Conservation (phyloP, 64 coral and sea anemone species). For the Astreopora myriophthalma region DNA sequence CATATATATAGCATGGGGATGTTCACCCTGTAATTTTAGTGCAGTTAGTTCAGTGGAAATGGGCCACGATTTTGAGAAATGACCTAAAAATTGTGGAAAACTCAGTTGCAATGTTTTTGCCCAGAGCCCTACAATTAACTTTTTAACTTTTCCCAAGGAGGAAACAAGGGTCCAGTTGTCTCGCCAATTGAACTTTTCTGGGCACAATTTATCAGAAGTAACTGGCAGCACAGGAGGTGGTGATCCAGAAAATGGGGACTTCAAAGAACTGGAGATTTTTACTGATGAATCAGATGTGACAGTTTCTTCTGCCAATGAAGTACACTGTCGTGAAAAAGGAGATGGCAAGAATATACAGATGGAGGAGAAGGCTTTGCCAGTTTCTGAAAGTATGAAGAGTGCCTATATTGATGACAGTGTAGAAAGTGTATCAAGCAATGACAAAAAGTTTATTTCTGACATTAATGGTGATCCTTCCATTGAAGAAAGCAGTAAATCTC, state of each 20-base stretch:
- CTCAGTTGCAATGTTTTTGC: too few species aligned
- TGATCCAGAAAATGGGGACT: not conserved
- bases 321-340: not conserved
- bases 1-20: too few species aligned
- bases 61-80: too few species aligned
- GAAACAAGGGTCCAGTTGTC: not conserved
- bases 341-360: not conserved
- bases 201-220: not conserved
- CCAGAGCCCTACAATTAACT: too few species aligned
- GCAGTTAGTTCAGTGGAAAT: too few species aligned
- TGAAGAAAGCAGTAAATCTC: not conserved
- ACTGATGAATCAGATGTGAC: not conserved
- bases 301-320: not conserved
- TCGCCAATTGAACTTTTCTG: slow-evolving; percentile 16
- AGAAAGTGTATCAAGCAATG: not conserved
- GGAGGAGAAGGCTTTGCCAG: not conserved
- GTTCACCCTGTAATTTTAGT: too few species aligned
- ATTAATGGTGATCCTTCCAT: not conserved
- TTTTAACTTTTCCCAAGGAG: not conserved
- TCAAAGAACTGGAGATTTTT: not conserved
- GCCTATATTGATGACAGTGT: not conserved
- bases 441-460: not conserved
- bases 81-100: too few species aligned
- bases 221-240: not conserved
- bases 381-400: not conserved